phyloP scores from a whole-genome alignment of 2,797 vertebrate species.

The Hafferia zeledoni region DNA sequence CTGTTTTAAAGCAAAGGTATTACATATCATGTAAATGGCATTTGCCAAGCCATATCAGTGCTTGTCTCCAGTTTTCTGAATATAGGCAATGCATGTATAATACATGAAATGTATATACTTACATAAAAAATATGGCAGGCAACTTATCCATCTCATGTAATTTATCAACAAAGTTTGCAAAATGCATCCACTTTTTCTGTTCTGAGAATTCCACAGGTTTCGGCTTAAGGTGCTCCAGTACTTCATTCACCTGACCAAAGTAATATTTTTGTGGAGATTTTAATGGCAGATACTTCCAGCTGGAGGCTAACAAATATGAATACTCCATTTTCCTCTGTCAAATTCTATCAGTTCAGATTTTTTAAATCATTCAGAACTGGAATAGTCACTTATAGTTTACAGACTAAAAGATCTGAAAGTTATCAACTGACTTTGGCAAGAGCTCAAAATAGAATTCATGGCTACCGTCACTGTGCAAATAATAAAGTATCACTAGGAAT shows the following conservation, averaged over 20 bases:
- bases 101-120: constrained; percentile 22
- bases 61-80: not conserved
- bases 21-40: not conserved
- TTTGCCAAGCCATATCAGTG: not conserved
- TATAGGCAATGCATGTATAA: not conserved
- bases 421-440: not conserved
- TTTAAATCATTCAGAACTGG: not conserved
- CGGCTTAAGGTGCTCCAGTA: constrained; percentile 46
- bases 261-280: not conserved
- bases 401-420: not conserved
- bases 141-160: constrained; percentile 60
- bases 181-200: not conserved
- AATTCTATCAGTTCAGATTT: not conserved
- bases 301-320: not conserved
- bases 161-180: constrained; percentile 67
- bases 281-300: not conserved
- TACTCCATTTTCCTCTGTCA: not conserved
- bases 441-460: not conserved
- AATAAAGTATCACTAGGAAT: not conserved
- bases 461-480: not conserved
- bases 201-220: constrained; percentile 26
- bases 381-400: not conserved
- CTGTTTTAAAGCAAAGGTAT: not conserved
- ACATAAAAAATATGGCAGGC: constrained; percentile 73
- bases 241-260: constrained; percentile 20